A percentile compares a stretch with the other conserved stretches of the same genome.
Evolutionary conservation across 2,113 vertebrate species (phyloP).

Genomic region (Promerops cafer): DNA sequence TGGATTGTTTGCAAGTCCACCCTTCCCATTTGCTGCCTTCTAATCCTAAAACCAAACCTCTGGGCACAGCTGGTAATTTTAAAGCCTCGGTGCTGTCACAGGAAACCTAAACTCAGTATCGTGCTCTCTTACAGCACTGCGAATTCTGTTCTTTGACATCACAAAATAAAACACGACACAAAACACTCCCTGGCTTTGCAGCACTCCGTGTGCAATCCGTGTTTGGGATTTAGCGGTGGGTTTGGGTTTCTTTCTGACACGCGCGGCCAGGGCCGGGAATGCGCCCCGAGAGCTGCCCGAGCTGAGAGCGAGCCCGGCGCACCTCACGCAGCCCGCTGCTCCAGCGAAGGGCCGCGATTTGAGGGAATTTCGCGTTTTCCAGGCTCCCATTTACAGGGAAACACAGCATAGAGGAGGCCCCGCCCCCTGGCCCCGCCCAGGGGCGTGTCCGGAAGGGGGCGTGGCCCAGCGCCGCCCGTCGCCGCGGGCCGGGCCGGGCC

Average conservation of each 20-base stretch:
- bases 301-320: background rate
- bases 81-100: rapidly evolving
- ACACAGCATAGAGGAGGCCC: rapidly evolving
- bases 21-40: background rate
- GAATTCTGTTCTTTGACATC: rapidly evolving
- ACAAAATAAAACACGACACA: background rate
- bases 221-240: rapidly evolving
- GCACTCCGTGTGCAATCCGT: rapidly evolving
- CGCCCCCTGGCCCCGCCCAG: background rate
- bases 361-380: rapidly evolving
- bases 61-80: background rate
- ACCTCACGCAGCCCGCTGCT: rapidly evolving
- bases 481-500: background rate
- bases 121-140: rapidly evolving
- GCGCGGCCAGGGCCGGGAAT: rapidly evolving
- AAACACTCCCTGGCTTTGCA: background rate
- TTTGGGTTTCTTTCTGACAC: background rate
- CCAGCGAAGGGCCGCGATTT: rapidly evolving
- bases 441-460: constrained; percentile 17
- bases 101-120: rapidly evolving
- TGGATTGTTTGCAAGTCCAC: too few relatives aligned
- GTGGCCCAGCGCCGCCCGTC: background rate
- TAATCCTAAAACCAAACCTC: rapidly evolving
- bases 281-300: background rate
- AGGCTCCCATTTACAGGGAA: rapidly evolving